These are phyloP conservation scores for Ernsta delagoae DNA, from an alignment of 2,888 invertebrate species.

Conservation along the genomic window DNA sequence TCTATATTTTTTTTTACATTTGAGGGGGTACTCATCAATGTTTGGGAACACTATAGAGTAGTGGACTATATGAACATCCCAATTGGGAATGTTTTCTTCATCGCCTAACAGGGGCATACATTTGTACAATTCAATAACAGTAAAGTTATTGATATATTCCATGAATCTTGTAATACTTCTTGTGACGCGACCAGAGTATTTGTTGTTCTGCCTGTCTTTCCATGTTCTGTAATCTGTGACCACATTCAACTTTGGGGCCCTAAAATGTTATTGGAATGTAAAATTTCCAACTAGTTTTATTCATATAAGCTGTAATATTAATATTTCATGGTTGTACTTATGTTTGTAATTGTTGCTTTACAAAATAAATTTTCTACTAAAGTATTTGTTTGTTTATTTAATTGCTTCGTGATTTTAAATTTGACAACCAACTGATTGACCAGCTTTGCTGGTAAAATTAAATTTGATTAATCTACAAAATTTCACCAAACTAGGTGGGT, in stretches of 20 bases:
- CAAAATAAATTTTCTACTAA: conserved; percentile 56
- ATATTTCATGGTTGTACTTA: conserved; percentile 66
- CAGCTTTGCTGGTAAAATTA: too few species aligned
- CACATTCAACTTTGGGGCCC: not conserved
- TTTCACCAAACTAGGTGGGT: too few species aligned
- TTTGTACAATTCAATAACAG: conserved; percentile 65
- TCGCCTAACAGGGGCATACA: conserved; percentile 74
- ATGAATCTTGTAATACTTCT: conserved; percentile 55
- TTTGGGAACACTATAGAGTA: conserved; percentile 61
- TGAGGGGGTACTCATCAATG: not conserved
- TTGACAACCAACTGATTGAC: too few species aligned
- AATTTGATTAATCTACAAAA: too few species aligned
- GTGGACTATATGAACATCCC: conserved; percentile 68
- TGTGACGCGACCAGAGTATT: conserved; percentile 48
- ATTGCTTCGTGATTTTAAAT: not conserved
- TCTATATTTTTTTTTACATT: conserved; percentile 4
- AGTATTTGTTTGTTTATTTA: conserved; percentile 21
- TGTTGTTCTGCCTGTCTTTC: not conserved
- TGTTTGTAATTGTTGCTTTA: conserved; percentile 61
- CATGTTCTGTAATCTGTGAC: not conserved
- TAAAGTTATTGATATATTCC: conserved; percentile 51
- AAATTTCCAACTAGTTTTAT: not conserved
- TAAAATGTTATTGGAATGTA: conserved; percentile 12
- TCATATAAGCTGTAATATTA: conserved; percentile 15
- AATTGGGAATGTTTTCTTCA: conserved; percentile 64